Evolutionary conservation across 2,888 invertebrate species (phyloP).

Genomic region (Andrena hattorfiana): DNA sequence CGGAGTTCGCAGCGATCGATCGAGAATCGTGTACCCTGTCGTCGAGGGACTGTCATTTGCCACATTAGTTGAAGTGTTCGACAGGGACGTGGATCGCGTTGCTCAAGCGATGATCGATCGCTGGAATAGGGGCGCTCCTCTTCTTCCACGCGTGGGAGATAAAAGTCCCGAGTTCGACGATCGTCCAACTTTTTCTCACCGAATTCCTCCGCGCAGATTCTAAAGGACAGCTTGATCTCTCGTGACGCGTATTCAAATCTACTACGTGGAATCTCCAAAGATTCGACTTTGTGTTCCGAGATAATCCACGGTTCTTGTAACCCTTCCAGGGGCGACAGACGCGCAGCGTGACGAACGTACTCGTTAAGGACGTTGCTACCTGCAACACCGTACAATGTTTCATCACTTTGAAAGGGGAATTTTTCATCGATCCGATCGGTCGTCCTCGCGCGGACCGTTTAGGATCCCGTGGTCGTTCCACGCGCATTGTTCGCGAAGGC

Average conservation of each 20-base stretch:
- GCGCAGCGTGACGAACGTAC: too few species aligned
- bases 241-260: too few species aligned
- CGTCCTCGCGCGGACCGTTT: constrained; percentile 22
- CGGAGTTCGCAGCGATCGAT: constrained; percentile 48
- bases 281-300: too few species aligned
- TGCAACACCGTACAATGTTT: too few species aligned
- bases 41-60: constrained; percentile 45
- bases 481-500: constrained; percentile 38
- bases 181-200: background rate
- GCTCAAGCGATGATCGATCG: constrained; percentile 56
- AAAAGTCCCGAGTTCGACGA: background rate
- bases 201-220: background rate
- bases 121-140: constrained; percentile 22
- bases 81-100: constrained; percentile 29
- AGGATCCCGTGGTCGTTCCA: constrained; percentile 11
- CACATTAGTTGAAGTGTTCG: constrained; percentile 32
- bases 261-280: too few species aligned
- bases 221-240: background rate
- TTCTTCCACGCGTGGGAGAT: background rate
- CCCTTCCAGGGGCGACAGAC: too few species aligned
- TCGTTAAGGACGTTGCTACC: too few species aligned
- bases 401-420: background rate
- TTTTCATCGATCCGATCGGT: constrained; percentile 13
- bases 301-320: too few species aligned
- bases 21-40: constrained; percentile 42